Evolutionary conservation across 2,113 vertebrate genomes (phyloP), one percentile per base, ranked within the genome.

Genomic region (Cephalopholis sonnerati): DNA sequence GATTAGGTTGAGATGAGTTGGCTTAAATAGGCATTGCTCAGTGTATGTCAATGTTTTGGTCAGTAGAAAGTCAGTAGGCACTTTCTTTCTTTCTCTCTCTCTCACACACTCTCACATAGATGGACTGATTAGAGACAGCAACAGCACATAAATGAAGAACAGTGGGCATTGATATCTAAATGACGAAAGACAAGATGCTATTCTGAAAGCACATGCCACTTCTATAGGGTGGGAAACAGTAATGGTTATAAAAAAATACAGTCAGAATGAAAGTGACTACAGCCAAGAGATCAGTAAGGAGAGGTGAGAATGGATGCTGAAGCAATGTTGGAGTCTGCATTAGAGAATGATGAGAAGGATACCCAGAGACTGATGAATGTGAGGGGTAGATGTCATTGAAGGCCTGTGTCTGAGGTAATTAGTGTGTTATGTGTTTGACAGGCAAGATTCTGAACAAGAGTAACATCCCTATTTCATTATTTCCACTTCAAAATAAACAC

Each of bases 61-160:
- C 66, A 94, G 84, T 88, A 68, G 74, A 74, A 89, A 83, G 81
- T 77, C 69, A 72, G 66, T 48, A 84, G 61, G 63, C 65, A 63
- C 80, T 85, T 80, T 51, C 9, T 58, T 5, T 76, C 61, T 79
- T 66, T 63, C 24, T 53, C 58, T 50, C 74, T 36, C 11, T 67
- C 51, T 58, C 29, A 79, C 62, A 59, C 41, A 81, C 46, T 78
- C 74, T 62, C 39, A 79, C n/a, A 83, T 22, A 54, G 94, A 92
- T 91, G 93, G 95, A 95, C 94, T 91, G 92, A 27, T 92, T 91
- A 94, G 89, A 94, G 92, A 94, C 93, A 94, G 91, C 91, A 24
- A 78, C 55, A 82, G 94, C 59, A 69, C 94, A 93, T 95, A 91
- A 93, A 41, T n/a, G 27, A 74, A 27, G 24, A 77, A 76, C 16